A percentile compares a stretch with the other conserved stretches of the same genome.
Evolutionary conservation across 2,113 vertebrate species (phyloP).

Genomic region (Pterocles burchelli): DNA sequence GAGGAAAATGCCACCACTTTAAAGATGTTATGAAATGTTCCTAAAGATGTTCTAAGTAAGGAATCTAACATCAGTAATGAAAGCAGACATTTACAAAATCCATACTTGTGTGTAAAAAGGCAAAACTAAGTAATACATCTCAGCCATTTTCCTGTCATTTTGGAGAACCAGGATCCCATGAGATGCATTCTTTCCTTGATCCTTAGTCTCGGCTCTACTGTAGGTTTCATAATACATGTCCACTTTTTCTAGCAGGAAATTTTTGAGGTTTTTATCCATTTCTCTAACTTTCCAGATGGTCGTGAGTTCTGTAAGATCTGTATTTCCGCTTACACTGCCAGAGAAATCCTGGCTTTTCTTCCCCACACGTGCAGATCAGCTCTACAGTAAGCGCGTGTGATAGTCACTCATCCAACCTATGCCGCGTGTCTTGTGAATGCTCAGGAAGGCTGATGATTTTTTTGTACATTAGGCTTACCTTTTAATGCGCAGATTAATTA

Average conservation of each 20-base stretch:
- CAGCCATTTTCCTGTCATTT: neutral
- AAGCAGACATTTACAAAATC: neutral
- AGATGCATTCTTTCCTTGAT: neutral
- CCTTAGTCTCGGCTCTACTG: neutral
- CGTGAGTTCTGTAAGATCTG: neutral
- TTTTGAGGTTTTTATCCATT: neutral
- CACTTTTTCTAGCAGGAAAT: neutral
- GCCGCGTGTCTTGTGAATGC: neutral
- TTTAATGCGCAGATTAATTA: neutral
- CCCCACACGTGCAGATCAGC: fast-evolving
- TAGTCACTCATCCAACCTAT: neutral
- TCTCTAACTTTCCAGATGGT: neutral
- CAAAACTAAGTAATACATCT: neutral
- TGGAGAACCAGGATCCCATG: neutral
- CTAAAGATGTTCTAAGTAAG: neutral
- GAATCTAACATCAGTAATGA: neutral
- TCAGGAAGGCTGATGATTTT: neutral
- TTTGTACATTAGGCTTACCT: neutral
- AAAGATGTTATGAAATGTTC: neutral
- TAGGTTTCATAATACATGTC: neutral
- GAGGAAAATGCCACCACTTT: neutral
- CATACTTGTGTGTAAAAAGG: neutral
- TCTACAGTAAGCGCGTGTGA: neutral
- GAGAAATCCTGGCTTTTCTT: neutral
- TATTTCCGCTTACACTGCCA: neutral